Base-by-base conservation (phyloP, 1,140 invertebrate species). In the Pogonognathellus flavescens region DNA sequence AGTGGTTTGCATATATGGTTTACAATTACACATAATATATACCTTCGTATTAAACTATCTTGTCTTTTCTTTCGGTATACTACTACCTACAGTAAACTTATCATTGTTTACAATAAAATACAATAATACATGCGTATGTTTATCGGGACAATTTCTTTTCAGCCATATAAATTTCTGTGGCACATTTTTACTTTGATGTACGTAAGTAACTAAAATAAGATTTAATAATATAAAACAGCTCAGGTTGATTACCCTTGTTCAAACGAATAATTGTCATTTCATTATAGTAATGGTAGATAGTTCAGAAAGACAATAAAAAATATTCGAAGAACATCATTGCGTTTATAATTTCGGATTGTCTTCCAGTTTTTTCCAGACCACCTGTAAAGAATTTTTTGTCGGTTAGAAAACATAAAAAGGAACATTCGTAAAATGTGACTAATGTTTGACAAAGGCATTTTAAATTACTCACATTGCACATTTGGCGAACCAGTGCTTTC, bases 401-500 rank as follows among this genome's bases (percentile, higher is more conserved):
- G n/a, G n/a, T n/a, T n/a, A n/a, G n/a, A n/a, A n/a, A n/a, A n/a
- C n/a, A n/a, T n/a, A n/a, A n/a, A n/a, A n/a, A n/a, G n/a, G n/a
- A n/a, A n/a, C n/a, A n/a, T n/a, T n/a, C n/a, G n/a, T n/a, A n/a
- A n/a, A n/a, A n/a, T n/a, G n/a, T n/a, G n/a, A n/a, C n/a, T n/a
- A n/a, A n/a, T n/a, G n/a, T n/a, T n/a, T n/a, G n/a, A n/a, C n/a
- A n/a, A n/a, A n/a, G n/a, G n/a, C 31, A 41, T 41, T 22, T 14
- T 5, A 62, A n/a, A 50, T 7, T 85, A 92, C 93, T 92, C 92
- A 98, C 97, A 92, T 98, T 98, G 91, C 97, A 98, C 97, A 99
- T 98, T 92, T 98, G 97, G 88, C 96, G 93, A 31, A 98, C 95
- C 81, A 99, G 93, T 13, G 97, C 97, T 90, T 97, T 97, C 90